Percentiles rank a stretch among this genome's conserved stretches.
Evolutionary conservation across 2,888 invertebrate species (phyloP).

Genomic region (Cantharis rufa): DNA sequence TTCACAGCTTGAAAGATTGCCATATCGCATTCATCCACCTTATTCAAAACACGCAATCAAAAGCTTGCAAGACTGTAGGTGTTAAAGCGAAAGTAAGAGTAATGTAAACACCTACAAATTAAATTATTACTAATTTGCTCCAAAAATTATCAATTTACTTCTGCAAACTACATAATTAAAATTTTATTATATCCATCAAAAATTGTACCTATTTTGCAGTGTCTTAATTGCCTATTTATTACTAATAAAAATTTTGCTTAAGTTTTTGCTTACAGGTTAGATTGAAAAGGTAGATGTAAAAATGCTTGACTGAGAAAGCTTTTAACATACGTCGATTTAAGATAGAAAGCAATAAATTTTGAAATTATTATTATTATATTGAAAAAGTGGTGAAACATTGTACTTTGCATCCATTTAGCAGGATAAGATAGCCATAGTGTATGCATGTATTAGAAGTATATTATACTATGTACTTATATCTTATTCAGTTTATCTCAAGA

Average conservation of each 20-base stretch:
- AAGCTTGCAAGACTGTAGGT: conserved; percentile 4
- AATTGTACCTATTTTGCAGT: neutral
- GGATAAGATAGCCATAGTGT: conserved; percentile 49
- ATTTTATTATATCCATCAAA: neutral
- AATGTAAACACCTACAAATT: conserved; percentile 5
- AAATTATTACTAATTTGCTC: neutral
- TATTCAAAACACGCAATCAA: conserved; percentile 28
- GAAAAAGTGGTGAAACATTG: conserved; percentile 24
- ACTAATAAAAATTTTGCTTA: neutral
- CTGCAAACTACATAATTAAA: neutral
- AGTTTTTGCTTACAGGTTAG: neutral
- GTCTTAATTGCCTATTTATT: neutral
- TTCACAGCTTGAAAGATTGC: conserved; percentile 36
- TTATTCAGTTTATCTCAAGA: conserved; percentile 52
- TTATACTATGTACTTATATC: conserved; percentile 43
- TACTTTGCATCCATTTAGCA: conserved; percentile 40
- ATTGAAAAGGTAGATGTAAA: neutral
- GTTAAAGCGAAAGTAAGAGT: conserved; percentile 10
- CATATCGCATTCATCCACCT: conserved; percentile 36
- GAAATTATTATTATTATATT: conserved; percentile 18
- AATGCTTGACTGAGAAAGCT: conserved; percentile 15
- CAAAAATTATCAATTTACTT: neutral
- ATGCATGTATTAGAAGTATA: conserved; percentile 52
- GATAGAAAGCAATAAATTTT: conserved; percentile 48
- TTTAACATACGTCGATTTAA: conserved; percentile 28